Evolutionary conservation across 2,113 vertebrate genomes (phyloP).

Genomic region (Solea solea): DNA sequence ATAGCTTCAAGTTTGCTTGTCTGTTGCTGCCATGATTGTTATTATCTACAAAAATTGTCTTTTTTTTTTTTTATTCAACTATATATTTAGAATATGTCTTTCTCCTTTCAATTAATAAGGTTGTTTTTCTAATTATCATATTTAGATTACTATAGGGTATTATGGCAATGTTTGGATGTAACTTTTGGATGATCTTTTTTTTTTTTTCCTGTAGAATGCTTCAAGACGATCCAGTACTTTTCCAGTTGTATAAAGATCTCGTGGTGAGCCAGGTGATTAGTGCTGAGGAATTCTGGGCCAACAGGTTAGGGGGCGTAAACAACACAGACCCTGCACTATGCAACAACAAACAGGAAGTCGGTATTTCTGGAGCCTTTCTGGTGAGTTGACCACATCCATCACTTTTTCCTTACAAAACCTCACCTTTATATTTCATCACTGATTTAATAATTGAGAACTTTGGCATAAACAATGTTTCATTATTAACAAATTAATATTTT

Average conservation of each 20-base stretch:
- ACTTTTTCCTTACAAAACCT: no score
- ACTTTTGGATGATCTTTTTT: not conserved
- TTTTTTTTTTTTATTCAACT: no score
- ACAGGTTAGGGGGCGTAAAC: conserved; percentile 90
- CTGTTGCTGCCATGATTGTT: no score
- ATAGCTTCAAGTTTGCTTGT: no score
- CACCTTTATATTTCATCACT: no score
- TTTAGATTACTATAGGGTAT: no score
- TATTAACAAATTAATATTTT: not conserved
- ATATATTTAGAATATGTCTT: no score
- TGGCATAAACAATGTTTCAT: not conserved
- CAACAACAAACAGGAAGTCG: conserved; percentile 94
- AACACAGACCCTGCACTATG: conserved; percentile 81
- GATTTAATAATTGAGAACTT: no score
- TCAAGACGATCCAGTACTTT: conserved; percentile 98
- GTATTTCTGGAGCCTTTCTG: conserved; percentile 98
- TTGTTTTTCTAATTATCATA: no score
- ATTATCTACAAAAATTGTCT: no score
- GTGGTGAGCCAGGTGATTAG: conserved; percentile 98
- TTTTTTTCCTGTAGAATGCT: conserved; percentile 89
- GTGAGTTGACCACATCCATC: conserved; percentile 74
- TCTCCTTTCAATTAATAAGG: no score
- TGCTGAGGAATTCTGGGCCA: conserved; percentile 99
- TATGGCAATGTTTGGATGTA: not conserved
- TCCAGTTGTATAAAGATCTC: conserved; percentile 98